These are phyloP conservation scores for Brenthis hecate DNA, from an alignment of 2,888 invertebrate species.

Conservation along the genomic window DNA sequence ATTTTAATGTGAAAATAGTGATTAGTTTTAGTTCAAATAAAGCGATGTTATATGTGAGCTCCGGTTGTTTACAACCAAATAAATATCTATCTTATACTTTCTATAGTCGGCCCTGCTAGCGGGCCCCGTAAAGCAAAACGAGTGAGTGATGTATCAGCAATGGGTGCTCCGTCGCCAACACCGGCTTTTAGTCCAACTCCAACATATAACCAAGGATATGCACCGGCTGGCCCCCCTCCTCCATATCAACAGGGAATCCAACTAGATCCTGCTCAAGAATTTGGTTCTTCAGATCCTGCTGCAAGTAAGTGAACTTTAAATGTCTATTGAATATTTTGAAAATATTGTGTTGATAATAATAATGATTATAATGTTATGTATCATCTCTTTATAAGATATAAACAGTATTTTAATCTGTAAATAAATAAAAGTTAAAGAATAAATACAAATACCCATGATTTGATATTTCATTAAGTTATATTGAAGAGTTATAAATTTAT, in stretches of 20 bases:
- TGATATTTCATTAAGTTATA: too few species aligned
- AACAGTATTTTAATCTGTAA: too few species aligned
- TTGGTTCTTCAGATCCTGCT: conserved; percentile 49
- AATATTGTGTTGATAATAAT: too few species aligned
- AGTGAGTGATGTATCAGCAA: conserved; percentile 86
- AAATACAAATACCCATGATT: too few species aligned
- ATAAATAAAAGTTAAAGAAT: too few species aligned
- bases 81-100: conserved; percentile 20
- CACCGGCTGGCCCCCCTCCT: conserved; percentile 59
- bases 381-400: too few species aligned
- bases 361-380: too few species aligned
- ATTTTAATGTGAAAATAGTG: too few species aligned
- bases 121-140: conserved; percentile 84
- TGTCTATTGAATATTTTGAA: not conserved
- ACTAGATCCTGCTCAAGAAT: conserved; percentile 63
- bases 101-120: conserved; percentile 63
- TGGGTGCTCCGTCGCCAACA: conserved; percentile 82
- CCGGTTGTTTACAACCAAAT: conserved; percentile 26
- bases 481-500: too few species aligned
- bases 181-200: conserved; percentile 57
- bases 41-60: too few species aligned
- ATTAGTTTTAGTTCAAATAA: too few species aligned
- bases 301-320: conserved; percentile 51
- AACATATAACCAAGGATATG: conserved; percentile 54
- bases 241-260: conserved; percentile 71